Evolutionary conservation across 2,888 invertebrate genomes (phyloP).

Genomic region (Coleophora flavipennella): DNA sequence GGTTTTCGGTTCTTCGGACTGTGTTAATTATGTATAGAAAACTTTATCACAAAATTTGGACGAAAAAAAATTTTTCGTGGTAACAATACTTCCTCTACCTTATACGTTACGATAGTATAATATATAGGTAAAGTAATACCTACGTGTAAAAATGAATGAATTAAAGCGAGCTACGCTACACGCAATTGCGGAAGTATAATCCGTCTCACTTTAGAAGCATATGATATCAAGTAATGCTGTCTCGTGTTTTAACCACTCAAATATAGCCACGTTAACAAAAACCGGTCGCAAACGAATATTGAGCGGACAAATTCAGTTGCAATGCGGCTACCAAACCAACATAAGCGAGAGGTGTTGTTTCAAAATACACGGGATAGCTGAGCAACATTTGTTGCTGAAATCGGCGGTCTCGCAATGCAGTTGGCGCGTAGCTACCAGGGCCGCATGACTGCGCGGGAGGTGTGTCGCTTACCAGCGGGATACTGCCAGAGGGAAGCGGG

Average conservation of each 20-base stretch:
- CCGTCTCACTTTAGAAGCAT: constrained; percentile 12
- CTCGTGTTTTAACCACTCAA: constrained; percentile 6
- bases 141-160: too few relatives aligned
- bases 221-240: not conserved
- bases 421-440: constrained; percentile 72
- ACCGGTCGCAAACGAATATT: constrained; percentile 32
- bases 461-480: constrained; percentile 76
- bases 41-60: too few relatives aligned
- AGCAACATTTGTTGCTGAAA: constrained; percentile 29
- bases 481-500: constrained; percentile 87
- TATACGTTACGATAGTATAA: too few relatives aligned
- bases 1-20: too few relatives aligned
- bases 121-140: too few relatives aligned
- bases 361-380: constrained; percentile 26
- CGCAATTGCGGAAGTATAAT: constrained; percentile 21
- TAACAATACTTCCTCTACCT: too few relatives aligned
- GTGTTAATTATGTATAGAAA: too few relatives aligned
- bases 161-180: constrained; percentile 21
- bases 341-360: constrained; percentile 46
- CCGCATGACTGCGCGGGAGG: constrained; percentile 55
- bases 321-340: constrained; percentile 61
- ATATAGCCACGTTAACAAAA: constrained; percentile 17
- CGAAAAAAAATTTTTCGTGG: too few relatives aligned
- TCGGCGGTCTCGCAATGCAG: constrained; percentile 63
- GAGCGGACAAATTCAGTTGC: constrained; percentile 51